Percentiles rank a stretch among this genome's conserved stretches.
phyloP scores from a whole-genome alignment of 2,888 invertebrate species.

The Amphipoea oculea region DNA sequence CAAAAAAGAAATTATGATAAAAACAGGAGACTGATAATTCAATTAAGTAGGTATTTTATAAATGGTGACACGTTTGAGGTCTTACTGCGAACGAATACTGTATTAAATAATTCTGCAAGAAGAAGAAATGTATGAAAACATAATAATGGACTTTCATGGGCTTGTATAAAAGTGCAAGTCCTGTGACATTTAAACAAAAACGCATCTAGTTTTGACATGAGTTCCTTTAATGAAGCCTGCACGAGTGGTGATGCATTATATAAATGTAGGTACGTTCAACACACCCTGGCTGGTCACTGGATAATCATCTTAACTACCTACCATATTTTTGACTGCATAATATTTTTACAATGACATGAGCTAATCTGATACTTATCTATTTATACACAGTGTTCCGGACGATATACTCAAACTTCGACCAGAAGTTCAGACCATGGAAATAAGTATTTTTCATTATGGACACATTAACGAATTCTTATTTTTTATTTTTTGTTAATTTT shows the following conservation, averaged over 20 bases:
- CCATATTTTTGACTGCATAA: neutral
- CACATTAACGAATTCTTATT: too few relatives aligned
- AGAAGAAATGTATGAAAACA: neutral
- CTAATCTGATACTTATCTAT: too few relatives aligned
- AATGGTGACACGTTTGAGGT: neutral
- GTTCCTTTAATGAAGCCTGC: neutral
- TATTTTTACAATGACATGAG: neutral
- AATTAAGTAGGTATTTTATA: neutral
- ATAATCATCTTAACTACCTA: neutral
- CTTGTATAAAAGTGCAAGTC: neutral
- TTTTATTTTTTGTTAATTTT: too few relatives aligned
- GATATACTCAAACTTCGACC: too few relatives aligned
- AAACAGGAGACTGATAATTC: neutral
- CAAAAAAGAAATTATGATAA: neutral
- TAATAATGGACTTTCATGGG: neutral
- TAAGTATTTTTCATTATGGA: too few relatives aligned
- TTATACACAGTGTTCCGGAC: too few relatives aligned
- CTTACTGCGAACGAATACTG: neutral
- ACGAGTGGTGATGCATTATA: too few relatives aligned
- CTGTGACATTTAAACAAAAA: conserved; percentile 2
- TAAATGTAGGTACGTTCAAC: neutral
- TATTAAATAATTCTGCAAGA: neutral
- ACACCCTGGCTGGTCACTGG: neutral
- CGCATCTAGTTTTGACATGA: neutral
- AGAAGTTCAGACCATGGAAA: too few relatives aligned